Evolutionary conservation across 2,113 vertebrate species (phyloP), one percentile per base, ranked within the genome.

Genomic region (Glaucidium brasilianum): DNA sequence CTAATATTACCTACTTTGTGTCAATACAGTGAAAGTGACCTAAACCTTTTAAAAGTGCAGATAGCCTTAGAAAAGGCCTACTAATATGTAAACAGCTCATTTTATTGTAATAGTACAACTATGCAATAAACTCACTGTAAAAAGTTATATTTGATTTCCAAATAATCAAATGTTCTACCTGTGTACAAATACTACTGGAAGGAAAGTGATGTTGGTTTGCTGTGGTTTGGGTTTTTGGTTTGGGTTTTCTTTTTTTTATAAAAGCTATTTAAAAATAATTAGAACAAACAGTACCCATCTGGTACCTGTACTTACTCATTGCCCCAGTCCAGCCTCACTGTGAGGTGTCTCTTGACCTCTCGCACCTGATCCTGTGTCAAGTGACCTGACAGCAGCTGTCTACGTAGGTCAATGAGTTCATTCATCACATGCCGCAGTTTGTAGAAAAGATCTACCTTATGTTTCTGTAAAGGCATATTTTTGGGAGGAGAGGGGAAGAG

Each of bases 361-460:
- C 99, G 99, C 87, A 99, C 98, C 98, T 99, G 99, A 94, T 99
- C 99, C 98, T 99, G 99, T 15, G 99, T 99, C 93, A 99, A 98
- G 97, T 99, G 99, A 86, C 99, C 99, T 89, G 99, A 99, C 52
- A 99, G 99, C 95, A 99, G 98, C 97, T 99, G 99, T 95, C 99
- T 98, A 56, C 99, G 99, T 59, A 99, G 98, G 98, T 99, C 99
- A 96, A 99, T 99, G 96, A 99, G 98, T 96, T 99, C 99, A 52
- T 99, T 99, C 99, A 99, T 99, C 98, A 99, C 99, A 88, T 99
- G 99, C 37, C 99, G 99, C 56, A 99, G 98, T 67, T 99, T 99
- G 98, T 99, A 99, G 98, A 99, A 99, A 74, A 99, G 99, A 97
- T 99, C 99, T 92, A 99, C 99, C 96, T 99, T 99, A 96, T 99